Evolutionary conservation across 2,113 vertebrate species (phyloP), one percentile per base, ranked within the genome.

Genomic region (Puffinus mauretanicus): DNA sequence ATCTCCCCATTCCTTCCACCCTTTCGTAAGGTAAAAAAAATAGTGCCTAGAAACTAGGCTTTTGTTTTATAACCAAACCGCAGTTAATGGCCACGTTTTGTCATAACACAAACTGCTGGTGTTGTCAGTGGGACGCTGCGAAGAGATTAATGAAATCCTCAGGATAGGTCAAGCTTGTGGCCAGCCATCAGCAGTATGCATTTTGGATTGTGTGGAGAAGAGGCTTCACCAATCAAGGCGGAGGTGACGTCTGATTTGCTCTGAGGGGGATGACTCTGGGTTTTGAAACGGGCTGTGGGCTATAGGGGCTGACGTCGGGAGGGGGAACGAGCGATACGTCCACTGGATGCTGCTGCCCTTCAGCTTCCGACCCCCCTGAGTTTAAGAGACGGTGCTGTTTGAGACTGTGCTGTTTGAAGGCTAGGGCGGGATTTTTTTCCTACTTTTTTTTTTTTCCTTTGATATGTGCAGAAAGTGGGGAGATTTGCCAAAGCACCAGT

Each of bases 11-110:
- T 94, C 84, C 85, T 91, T 91, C 75, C 75, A 77, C 70, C n/a
- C 88, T 90, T 92, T 86, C 4, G 1, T 79, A 91, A 94, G 72
- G 91, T 94, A 92, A 92, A 93, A 93, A 92, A 91, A 96, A 82
- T 7, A 94, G 67, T 71, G 36, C 83, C 72, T 93, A 62, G 86
- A 91, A 95, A 91, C 10, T 15, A 86, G 42, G 65, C 78, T 86
- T 95, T 95, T 96, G 83, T 95, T 96, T 96, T 86, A 83, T 78
- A 83, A 93, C 87, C 57, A 85, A 79, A 49, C 86, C 0, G 0
- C 6, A 11, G 69, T 88, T 87, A 86, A 73, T 0, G 0, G 75
- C 58, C 55, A 40, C 8, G 0, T 83, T 96, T 89, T 94, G 82
- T 96, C 83, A 65, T 91, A 95, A 84, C 62, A 71, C 55, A 86